These are phyloP conservation scores for Micrastur ruficollis DNA, from an alignment of 2,797 vertebrate species.

Conservation along the genomic window DNA sequence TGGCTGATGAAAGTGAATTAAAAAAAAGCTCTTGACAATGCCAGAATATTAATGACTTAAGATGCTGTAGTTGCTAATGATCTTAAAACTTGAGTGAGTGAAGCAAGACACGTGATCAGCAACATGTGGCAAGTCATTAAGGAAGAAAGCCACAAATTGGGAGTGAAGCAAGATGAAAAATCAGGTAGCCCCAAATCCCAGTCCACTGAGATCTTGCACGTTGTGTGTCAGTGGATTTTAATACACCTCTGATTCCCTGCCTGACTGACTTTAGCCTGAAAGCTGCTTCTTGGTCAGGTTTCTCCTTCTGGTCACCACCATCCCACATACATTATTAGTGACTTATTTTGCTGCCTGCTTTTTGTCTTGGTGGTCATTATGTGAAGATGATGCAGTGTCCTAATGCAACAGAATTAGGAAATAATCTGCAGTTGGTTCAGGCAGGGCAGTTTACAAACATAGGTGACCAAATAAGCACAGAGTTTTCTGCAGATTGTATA, in stretches of 20 bases:
- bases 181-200: neutral
- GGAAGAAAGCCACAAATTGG: neutral
- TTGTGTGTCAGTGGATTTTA: neutral
- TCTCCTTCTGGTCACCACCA: neutral
- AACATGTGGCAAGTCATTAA: neutral
- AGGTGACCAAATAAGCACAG: neutral
- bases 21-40: neutral
- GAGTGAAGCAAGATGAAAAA: neutral
- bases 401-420: neutral
- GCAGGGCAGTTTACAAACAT: neutral
- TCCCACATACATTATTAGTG: neutral
- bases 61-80: neutral
- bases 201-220: accelerated
- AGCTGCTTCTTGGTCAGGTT: neutral
- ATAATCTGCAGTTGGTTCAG: neutral
- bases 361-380: neutral
- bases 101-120: neutral
- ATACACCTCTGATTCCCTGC: neutral
- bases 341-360: neutral
- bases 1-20: neutral
- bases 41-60: neutral
- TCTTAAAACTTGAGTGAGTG: neutral
- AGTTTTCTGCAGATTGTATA: neutral
- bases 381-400: accelerated
- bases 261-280: neutral